Base-by-base conservation (phyloP, 2,797 vertebrate species). In the Chaunax sp. region DNA sequence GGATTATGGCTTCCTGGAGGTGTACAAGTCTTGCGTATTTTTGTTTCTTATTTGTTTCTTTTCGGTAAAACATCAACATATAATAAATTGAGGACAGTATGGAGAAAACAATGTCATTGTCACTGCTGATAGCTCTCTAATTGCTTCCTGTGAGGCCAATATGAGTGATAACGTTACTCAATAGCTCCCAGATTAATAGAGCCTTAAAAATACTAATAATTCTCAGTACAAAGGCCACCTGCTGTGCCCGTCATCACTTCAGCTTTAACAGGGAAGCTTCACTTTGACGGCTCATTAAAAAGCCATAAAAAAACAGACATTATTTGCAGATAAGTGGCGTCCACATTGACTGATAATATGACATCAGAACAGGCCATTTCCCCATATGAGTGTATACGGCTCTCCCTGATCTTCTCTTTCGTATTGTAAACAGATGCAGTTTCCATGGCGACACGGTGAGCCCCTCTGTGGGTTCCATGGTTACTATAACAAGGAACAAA, bases 351-450 rank as follows among this genome's bases (percentile, higher is more conserved):
- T 33, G 62, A 69, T 60, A 20, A 22, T n/a, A 18, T 22, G 23
- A 70, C 43, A 40, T 55, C 20, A 44, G 28, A 35, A 35, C 22
- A n/a, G 58, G 53, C 78, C 30, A 50, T 78, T 45, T 70, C 66
- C 50, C 69, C 13, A 26, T 60, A 66, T 22, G 44, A 43, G 69
- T 72, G 71, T 67, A 55, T 70, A 56, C 26, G 63, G 56, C 70
- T 68, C 77, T 65, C 68, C 54, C 62, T 75, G 14, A 15, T 28
- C 35, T 70, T 74, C 25, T 43, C 64, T 66, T 66, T 83, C 84
- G 86, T 66, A 72, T 85, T 93, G 93, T 95, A 95, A 94, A 95
- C 95, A 95, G 92, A 95, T 95, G 92, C 94, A 94, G 95, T 95
- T 95, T 93, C 95, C 92, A 95, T 94, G 91, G 93, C 51, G 71